Evolutionary conservation across 2,888 invertebrate genomes (phyloP).

Genomic region (Hymenopus coronatus): DNA sequence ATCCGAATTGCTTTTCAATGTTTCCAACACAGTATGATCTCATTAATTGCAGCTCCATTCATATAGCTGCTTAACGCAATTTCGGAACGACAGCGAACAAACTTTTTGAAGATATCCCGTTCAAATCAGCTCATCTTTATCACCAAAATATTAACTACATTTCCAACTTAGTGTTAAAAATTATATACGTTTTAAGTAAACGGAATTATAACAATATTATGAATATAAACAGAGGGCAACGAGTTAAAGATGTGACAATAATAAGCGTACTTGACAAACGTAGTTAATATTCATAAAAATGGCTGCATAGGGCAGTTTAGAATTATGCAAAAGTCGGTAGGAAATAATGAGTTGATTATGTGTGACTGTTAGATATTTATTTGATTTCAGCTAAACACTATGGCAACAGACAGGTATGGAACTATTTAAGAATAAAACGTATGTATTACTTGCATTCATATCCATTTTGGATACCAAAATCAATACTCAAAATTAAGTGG

Average conservation of each 20-base stretch:
- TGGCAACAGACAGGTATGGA: conserved; percentile 27
- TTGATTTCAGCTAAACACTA: background rate
- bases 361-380: conserved; percentile 3
- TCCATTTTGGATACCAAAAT: conserved; percentile 21
- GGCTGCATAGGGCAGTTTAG: conserved; percentile 20
- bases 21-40: background rate
- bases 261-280: background rate
- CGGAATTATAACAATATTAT: background rate
- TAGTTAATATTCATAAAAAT: conserved; percentile 24
- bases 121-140: background rate
- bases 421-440: background rate
- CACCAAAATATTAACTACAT: background rate
- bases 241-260: background rate
- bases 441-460: background rate
- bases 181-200: background rate
- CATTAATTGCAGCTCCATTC: background rate
- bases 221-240: background rate
- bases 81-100: background rate
- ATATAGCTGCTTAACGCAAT: background rate
- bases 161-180: background rate
- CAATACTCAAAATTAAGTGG: conserved; percentile 32
- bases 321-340: conserved; percentile 1
- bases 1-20: background rate
- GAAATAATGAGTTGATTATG: conserved; percentile 20
- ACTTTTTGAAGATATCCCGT: background rate